phyloP scores from a whole-genome alignment of 2,113 vertebrate genomes.

The Chaetops frenatus region DNA sequence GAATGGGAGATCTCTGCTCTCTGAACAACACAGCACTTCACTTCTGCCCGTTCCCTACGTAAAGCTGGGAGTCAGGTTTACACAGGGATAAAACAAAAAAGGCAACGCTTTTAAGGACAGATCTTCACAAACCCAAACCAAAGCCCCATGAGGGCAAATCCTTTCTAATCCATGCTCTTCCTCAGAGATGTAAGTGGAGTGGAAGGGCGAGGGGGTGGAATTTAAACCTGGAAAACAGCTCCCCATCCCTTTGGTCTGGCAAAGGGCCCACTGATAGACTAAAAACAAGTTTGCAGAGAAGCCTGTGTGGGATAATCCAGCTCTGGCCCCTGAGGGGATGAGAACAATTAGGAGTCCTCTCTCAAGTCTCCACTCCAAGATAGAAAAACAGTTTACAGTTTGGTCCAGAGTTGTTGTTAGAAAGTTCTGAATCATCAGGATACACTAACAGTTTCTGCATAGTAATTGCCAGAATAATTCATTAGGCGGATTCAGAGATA shows the following conservation, averaged over 20 bases:
- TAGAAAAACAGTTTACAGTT: slow-evolving; percentile 57
- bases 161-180: slow-evolving; percentile 38
- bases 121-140: slow-evolving; percentile 10
- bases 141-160: slow-evolving; percentile 16
- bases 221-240: slow-evolving; percentile 39
- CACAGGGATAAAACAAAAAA: background rate
- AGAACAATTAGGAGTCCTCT: slow-evolving; percentile 54
- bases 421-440: slow-evolving; percentile 56
- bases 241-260: slow-evolving; percentile 2
- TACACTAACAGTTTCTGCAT: slow-evolving; percentile 32
- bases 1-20: background rate
- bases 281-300: slow-evolving; percentile 29
- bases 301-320: slow-evolving; percentile 47
- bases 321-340: slow-evolving; percentile 7
- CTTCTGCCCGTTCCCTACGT: background rate
- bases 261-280: slow-evolving; percentile 1
- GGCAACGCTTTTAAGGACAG: slow-evolving; percentile 32
- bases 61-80: slow-evolving; percentile 3
- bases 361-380: slow-evolving; percentile 58
- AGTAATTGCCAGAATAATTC: slow-evolving; percentile 5
- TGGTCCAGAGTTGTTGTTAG: slow-evolving; percentile 42
- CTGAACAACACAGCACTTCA: background rate
- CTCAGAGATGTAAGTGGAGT: slow-evolving; percentile 34
- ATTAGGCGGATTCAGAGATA: background rate
- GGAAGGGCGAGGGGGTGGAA: background rate